These are phyloP conservation scores for Hydrozoanthus tunicans DNA, from an alignment of 64 coral and sea anemone genomes.

Conservation along the genomic window DNA sequence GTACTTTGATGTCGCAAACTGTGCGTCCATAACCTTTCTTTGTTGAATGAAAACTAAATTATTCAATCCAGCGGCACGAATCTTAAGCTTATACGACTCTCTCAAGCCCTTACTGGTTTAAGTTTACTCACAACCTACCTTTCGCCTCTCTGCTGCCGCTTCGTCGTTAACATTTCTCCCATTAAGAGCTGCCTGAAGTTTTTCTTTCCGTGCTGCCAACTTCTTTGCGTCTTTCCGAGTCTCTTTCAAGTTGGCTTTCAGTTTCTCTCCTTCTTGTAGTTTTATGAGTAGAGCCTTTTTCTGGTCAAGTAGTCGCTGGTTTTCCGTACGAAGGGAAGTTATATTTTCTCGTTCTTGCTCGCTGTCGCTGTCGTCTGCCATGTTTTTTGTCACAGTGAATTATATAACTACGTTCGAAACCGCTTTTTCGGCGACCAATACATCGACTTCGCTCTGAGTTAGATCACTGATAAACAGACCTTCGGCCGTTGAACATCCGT, in stretches of 20 bases:
- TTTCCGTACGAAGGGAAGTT: slow-evolving; percentile 9
- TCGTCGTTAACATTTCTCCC: background rate
- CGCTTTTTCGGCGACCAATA: background rate
- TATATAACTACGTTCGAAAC: background rate
- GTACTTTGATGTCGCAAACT: no score
- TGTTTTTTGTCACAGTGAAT: background rate
- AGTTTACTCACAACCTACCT: background rate
- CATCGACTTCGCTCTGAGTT: slow-evolving; percentile 29
- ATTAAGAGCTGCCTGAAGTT: background rate
- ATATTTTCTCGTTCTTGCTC: slow-evolving; percentile 28
- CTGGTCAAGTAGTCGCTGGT: slow-evolving; percentile 48
- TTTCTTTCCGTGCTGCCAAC: slow-evolving; percentile 21
- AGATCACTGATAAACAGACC: background rate
- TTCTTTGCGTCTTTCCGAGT: slow-evolving; percentile 48
- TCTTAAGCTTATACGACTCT: background rate
- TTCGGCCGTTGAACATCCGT: slow-evolving; percentile 8
- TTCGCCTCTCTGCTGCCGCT: background rate
- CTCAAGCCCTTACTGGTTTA: background rate
- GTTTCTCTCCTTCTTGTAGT: slow-evolving; percentile 49
- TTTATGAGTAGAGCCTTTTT: slow-evolving; percentile 46
- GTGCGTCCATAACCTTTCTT: no score
- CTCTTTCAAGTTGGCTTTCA: slow-evolving; percentile 43
- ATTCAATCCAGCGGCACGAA: no score
- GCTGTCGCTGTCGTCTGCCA: background rate
- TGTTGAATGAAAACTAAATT: no score